Conservation (phyloP, 2,888 invertebrate genomes). For the Alloplasta piceator region DNA sequence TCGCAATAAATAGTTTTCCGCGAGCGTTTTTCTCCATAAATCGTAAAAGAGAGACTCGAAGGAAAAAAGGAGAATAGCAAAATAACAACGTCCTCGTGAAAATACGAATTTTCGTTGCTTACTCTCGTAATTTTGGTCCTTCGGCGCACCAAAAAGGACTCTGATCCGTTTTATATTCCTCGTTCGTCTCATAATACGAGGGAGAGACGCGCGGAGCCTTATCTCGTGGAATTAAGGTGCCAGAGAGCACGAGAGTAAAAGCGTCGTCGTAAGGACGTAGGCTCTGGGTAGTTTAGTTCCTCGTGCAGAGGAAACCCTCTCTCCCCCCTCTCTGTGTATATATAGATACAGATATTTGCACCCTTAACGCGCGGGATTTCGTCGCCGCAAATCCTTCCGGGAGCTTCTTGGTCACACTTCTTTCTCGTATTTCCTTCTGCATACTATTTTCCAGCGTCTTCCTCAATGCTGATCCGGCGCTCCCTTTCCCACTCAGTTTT, state of each 20-base stretch:
- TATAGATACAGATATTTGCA: neutral
- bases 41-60: slow-evolving; percentile 22
- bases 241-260: slow-evolving; percentile 37
- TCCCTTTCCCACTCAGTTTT: neutral
- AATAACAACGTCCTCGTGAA: neutral
- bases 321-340: neutral
- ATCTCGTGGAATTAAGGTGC: slow-evolving; percentile 56
- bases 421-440: slow-evolving; percentile 20
- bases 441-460: slow-evolving; percentile 38
- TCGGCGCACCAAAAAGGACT: slow-evolving; percentile 20
- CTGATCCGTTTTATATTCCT: slow-evolving; percentile 54
- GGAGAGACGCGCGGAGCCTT: slow-evolving; percentile 12
- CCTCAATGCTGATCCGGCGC: slow-evolving; percentile 33
- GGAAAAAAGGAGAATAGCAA: slow-evolving; percentile 13
- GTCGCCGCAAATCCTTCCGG: slow-evolving; percentile 51
- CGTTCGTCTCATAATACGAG: slow-evolving; percentile 45
- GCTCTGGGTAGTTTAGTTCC: slow-evolving; percentile 24
- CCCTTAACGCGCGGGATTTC: slow-evolving; percentile 32
- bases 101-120: neutral
- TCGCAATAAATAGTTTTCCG: slow-evolving; percentile 40
- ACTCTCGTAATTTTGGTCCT: slow-evolving; percentile 24
- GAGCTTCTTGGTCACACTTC: slow-evolving; percentile 54
- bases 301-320: slow-evolving; percentile 13
- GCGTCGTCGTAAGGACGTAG: slow-evolving; percentile 16
- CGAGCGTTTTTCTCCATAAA: neutral